A percentile compares a stretch with the other conserved stretches of the same genome.
These are phyloP conservation scores for Heliothis virescens DNA, from an alignment of 1,140 invertebrate species.

Conservation along the genomic window DNA sequence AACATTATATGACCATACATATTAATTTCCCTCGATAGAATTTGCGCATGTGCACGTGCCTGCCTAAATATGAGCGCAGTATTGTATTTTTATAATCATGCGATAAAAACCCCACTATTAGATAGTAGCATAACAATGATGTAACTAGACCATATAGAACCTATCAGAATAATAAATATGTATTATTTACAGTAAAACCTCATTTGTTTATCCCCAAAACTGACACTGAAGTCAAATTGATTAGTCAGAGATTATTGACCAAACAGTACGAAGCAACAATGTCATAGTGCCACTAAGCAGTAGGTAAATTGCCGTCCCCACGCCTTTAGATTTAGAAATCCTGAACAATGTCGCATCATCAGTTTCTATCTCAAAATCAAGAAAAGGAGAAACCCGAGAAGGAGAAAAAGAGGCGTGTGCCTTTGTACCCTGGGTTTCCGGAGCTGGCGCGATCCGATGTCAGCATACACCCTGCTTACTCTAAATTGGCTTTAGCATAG, in stretches of 20 bases:
- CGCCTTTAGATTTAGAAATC: neutral
- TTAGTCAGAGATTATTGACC: slow-evolving; percentile 4
- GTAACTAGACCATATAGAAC: slow-evolving; percentile 8
- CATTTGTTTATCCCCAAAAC: slow-evolving; percentile 29
- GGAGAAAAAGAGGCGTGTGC: slow-evolving; percentile 64
- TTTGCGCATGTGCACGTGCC: too few relatives aligned
- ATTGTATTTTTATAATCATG: too few relatives aligned
- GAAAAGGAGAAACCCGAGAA: slow-evolving; percentile 44
- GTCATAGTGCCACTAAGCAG: neutral
- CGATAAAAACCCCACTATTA: too few relatives aligned
- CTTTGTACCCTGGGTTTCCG: slow-evolving; percentile 77
- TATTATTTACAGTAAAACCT: slow-evolving; percentile 27
- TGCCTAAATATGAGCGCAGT: too few relatives aligned
- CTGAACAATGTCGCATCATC: neutral
- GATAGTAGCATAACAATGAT: neutral
- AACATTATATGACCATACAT: too few relatives aligned
- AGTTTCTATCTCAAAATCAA: too few relatives aligned
- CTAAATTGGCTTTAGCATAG: slow-evolving; percentile 75
- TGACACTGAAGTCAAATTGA: neutral
- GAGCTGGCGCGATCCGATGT: slow-evolving; percentile 80
- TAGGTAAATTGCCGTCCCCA: slow-evolving; percentile 2
- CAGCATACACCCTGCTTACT: slow-evolving; percentile 78
- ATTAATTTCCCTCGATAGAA: too few relatives aligned
- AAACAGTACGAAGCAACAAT: slow-evolving; percentile 40
- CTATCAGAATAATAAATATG: slow-evolving; percentile 22